These are phyloP conservation scores for Tragelaphus buxtoni DNA, from an alignment of 2,113 vertebrate species.

Conservation along the genomic window DNA sequence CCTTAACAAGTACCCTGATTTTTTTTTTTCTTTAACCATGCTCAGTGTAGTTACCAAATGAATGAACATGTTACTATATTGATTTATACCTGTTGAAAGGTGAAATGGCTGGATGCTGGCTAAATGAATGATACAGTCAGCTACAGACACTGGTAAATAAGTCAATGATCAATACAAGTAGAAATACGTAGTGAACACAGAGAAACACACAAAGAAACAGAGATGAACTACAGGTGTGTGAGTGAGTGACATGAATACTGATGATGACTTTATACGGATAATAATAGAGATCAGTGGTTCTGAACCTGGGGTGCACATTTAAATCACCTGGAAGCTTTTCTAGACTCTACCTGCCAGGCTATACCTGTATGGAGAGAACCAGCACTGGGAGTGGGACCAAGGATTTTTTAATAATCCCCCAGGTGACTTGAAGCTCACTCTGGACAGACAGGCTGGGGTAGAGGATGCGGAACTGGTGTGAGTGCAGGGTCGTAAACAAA, in stretches of 20 bases:
- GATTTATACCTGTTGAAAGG: not conserved
- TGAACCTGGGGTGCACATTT: not conserved
- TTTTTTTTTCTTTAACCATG: not conserved
- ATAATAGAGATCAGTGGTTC: not conserved
- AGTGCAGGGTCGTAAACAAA: not conserved
- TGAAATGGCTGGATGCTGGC: not conserved
- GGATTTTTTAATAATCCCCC: not conserved
- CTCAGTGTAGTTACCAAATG: not conserved
- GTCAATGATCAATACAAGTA: not conserved
- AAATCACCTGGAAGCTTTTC: not conserved
- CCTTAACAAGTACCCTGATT: not conserved
- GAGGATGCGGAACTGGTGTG: not conserved
- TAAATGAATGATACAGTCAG: not conserved
- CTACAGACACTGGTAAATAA: not conserved
- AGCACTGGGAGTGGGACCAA: not conserved
- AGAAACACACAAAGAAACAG: not conserved
- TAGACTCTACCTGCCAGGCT: not conserved
- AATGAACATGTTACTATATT: not conserved
- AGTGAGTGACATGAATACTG: not conserved
- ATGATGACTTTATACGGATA: too few species aligned
- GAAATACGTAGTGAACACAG: not conserved
- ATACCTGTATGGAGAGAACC: not conserved
- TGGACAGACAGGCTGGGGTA: not conserved
- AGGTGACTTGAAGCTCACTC: not conserved
- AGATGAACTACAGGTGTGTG: not conserved